phyloP scores from a whole-genome alignment of 2,888 invertebrate species.

The Oscheius sp. region DNA sequence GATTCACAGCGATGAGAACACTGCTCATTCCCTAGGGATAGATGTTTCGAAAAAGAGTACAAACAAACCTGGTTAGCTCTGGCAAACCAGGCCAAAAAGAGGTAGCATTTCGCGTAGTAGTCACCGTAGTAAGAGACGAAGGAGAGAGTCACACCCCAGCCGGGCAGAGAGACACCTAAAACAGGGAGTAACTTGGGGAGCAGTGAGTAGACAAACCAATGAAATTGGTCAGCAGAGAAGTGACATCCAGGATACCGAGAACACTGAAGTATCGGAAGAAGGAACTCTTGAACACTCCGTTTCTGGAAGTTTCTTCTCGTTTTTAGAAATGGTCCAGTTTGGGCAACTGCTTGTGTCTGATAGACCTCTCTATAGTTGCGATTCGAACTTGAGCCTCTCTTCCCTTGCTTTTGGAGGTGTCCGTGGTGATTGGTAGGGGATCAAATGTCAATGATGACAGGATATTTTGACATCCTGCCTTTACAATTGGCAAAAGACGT shows the following conservation, averaged over 20 bases:
- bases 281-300: not conserved
- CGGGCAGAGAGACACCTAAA: slow-evolving; percentile 28
- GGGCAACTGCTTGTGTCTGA: no score
- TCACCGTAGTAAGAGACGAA: not conserved
- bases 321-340: no score
- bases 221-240: slow-evolving; percentile 15
- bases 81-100: slow-evolving; percentile 26
- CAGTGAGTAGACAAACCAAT: not conserved
- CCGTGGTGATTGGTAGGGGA: no score
- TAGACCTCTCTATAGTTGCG: no score
- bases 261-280: slow-evolving; percentile 20
- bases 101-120: slow-evolving; percentile 12
- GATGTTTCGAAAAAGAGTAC: not conserved
- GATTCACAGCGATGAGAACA: slow-evolving; percentile 27
- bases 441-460: no score
- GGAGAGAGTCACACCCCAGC: slow-evolving; percentile 10
- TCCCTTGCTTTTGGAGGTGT: no score
- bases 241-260: slow-evolving; percentile 17
- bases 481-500: no score
- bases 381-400: no score
- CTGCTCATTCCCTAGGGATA: slow-evolving; percentile 15
- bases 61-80: slow-evolving; percentile 10
- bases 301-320: not conserved
- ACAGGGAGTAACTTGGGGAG: no score
- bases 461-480: no score